A percentile compares a stretch with the other conserved stretches of the same genome.
These are phyloP conservation scores for Leuciscus idus DNA, from an alignment of 2,113 vertebrate genomes.

Conservation along the genomic window DNA sequence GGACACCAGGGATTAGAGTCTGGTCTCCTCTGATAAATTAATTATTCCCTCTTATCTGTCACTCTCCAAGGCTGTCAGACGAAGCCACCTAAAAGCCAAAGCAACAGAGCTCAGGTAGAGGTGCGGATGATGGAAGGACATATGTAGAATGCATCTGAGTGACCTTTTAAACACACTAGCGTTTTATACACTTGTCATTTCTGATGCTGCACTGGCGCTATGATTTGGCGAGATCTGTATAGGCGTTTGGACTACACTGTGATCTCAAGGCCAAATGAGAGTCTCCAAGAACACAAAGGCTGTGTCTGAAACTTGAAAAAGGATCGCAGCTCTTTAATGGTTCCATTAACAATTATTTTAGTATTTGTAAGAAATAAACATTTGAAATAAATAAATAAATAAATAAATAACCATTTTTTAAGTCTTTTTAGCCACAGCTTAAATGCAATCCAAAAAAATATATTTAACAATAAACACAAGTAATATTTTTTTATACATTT, in stretches of 20 bases:
- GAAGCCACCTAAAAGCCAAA: conserved; percentile 66
- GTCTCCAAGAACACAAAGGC: not conserved
- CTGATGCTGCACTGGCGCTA: not conserved
- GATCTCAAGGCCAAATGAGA: conserved; percentile 13
- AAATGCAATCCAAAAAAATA: too few relatives aligned
- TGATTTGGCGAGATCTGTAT: conserved; percentile 4
- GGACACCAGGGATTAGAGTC: conserved; percentile 79
- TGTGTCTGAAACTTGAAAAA: not conserved
- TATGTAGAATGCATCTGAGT: conserved; percentile 34
- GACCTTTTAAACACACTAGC: conserved; percentile 13
- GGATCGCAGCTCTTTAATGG: not conserved
- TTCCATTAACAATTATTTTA: not conserved
- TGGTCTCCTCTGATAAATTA: conserved; percentile 77
- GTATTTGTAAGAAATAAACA: too few relatives aligned
- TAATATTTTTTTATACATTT: too few relatives aligned
- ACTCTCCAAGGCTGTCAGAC: conserved; percentile 76
- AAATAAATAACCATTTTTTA: too few relatives aligned
- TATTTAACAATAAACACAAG: too few relatives aligned
- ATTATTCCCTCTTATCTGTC: conserved; percentile 78
- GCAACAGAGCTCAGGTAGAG: conserved; percentile 52
- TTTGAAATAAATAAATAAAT: too few relatives aligned
- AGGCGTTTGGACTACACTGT: not conserved
- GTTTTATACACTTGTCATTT: not conserved
- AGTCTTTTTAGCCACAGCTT: too few relatives aligned
- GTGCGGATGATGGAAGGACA: conserved; percentile 51